phyloP scores from a whole-genome alignment of 2,113 vertebrate species.

The Mellivora capensis region DNA sequence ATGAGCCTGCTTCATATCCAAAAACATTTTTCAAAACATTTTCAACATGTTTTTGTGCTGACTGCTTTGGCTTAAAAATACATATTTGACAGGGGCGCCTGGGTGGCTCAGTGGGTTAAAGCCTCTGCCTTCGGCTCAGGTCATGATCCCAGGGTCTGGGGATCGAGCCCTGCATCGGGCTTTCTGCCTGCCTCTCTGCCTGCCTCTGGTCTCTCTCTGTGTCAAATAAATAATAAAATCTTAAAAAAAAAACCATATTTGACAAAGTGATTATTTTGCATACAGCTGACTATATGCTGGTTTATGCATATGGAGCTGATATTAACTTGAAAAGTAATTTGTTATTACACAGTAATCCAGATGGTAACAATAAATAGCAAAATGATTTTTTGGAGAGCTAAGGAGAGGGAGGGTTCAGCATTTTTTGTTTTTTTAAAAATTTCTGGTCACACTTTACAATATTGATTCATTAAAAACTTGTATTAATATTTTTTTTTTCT shows the following conservation, averaged over 20 bases:
- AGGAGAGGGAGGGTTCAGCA: not conserved
- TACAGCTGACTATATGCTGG: not conserved
- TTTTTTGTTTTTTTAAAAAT: not conserved
- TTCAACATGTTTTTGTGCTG: not conserved
- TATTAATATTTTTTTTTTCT: not conserved
- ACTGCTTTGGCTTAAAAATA: not conserved
- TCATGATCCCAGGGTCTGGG: too few species aligned
- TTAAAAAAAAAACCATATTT: not conserved
- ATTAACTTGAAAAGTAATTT: not conserved
- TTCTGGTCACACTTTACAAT: not conserved
- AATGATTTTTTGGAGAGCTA: not conserved
- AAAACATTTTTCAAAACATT: not conserved
- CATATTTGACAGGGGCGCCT: not conserved
- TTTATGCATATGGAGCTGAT: not conserved
- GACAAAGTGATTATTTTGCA: not conserved
- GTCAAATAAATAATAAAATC: too few species aligned
- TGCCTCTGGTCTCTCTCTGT: too few species aligned
- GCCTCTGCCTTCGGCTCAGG: too few species aligned
- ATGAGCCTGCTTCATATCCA: not conserved
- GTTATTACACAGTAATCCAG: not conserved
- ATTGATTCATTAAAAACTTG: not conserved
- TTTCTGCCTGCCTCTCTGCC: too few species aligned
- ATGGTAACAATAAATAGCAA: not conserved
- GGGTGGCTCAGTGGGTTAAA: too few species aligned
- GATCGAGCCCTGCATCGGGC: too few species aligned